Percentiles rank a stretch among this genome's conserved stretches.
These are phyloP conservation scores for Trachurus trachurus DNA, from an alignment of 2,797 vertebrate genomes.

Conservation along the genomic window DNA sequence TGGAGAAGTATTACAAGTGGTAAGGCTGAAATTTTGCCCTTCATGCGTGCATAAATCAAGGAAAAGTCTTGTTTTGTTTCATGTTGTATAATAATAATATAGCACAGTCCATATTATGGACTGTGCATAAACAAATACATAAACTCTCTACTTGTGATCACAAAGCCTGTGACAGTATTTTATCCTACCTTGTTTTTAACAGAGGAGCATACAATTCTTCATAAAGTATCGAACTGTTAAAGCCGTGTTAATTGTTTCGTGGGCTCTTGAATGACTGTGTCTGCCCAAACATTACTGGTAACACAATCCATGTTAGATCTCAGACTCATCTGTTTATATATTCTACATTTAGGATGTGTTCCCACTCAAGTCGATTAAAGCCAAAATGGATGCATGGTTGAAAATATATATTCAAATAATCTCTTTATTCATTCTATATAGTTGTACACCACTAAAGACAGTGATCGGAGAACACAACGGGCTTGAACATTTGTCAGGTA, in stretches of 20 bases:
- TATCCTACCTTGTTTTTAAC: neutral
- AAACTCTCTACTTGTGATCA: neutral
- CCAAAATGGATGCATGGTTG: conserved; percentile 86
- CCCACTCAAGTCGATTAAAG: conserved; percentile 64
- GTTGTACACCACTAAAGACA: conserved; percentile 91
- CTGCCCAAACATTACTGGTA: neutral
- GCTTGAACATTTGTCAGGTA: conserved; percentile 89
- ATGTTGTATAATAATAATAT: too few species aligned
- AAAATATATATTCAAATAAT: conserved; percentile 93
- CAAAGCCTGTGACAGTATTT: neutral
- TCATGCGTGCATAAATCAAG: too few species aligned
- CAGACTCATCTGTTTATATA: neutral
- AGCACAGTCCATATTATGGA: too few species aligned
- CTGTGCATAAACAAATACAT: neutral
- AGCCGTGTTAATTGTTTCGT: neutral
- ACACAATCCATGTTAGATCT: neutral
- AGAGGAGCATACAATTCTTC: neutral
- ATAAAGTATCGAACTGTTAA: neutral
- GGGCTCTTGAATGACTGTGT: neutral
- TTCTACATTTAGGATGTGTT: neutral
- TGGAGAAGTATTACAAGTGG: neutral
- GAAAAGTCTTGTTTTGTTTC: too few species aligned
- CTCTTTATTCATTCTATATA: conserved; percentile 94
- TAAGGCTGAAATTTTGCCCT: neutral
- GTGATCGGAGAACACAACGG: conserved; percentile 91